Evolutionary conservation across 2,113 vertebrate species (phyloP), one percentile per base, ranked within the genome.

Genomic region (Brachyistius frenatus): DNA sequence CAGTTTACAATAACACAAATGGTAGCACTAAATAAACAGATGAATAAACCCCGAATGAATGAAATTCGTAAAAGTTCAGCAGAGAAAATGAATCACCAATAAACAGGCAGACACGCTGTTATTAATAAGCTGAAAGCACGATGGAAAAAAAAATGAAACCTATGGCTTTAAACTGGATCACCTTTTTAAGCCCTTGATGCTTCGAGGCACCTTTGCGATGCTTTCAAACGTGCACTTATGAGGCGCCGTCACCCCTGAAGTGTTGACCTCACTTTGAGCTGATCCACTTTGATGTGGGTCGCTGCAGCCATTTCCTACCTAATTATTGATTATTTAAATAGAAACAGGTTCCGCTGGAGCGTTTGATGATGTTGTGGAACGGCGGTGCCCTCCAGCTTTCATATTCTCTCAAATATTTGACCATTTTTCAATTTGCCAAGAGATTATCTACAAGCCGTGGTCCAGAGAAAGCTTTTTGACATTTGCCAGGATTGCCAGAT

Each of bases 401-500:
- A 77, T 60, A 77, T 81, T 80, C 69, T 15, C 65, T 35, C 64
- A 81, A 78, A 69, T 64, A 81, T 89, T 80, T 80, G 65, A 30
- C 50, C 61, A 16, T 70, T 86, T 87, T 35, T 50, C 23, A 46
- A 41, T 76, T 71, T 76, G 78, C 58, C 57, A 73, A 70, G 60
- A 78, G 58, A 56, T 70, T 83, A 73, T 69, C 41, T 69, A 58
- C 32, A 16, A 68, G 57, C 60, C 63, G 1, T 5, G 56, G 53
- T 73, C 61, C 70, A 31, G 37, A 83, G 39, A 23, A 60, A 84
- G 78, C 65, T 72, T 52, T 81, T 44, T 75, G 77, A 79, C 68
- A 73, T 83, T 66, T 81, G 74, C 77, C 80, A 80, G 78, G 56
- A 70, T 73, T 73, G 62, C 75, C 84, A 90, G 88, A 90, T 87